Percentiles rank a stretch among this genome's conserved stretches.
These are phyloP conservation scores for Acinonyx jubatus DNA, from an alignment of 2,113 vertebrate genomes.

Conservation along the genomic window DNA sequence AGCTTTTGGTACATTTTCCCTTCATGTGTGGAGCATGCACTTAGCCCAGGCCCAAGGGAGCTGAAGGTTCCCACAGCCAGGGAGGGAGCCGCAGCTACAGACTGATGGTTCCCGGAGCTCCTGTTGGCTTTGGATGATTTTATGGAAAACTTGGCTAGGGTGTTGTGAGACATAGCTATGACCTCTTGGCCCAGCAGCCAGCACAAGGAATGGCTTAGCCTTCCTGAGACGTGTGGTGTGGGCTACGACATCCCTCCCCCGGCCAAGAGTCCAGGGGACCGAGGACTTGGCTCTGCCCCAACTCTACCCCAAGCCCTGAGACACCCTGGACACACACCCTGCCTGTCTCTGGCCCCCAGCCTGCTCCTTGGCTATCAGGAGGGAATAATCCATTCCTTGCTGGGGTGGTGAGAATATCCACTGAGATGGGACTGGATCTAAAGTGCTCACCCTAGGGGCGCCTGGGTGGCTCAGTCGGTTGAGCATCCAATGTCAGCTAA, in stretches of 20 bases:
- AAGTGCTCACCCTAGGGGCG: not conserved
- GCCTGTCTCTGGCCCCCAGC: not conserved
- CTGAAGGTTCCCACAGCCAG: conserved; percentile 1
- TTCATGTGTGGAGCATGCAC: not conserved
- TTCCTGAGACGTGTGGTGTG: not conserved
- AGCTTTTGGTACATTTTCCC: not conserved
- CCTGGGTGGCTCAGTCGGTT: too few relatives aligned
- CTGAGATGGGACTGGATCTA: not conserved
- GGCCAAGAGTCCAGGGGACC: not conserved
- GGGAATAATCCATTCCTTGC: not conserved
- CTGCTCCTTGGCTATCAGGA: not conserved
- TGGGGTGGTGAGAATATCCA: not conserved
- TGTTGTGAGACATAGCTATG: not conserved
- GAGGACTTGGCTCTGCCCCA: not conserved
- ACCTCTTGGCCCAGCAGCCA: not conserved
- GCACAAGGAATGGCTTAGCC: not conserved
- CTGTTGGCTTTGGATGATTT: conserved; percentile 30
- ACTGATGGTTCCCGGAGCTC: not conserved
- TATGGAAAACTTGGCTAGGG: conserved; percentile 36
- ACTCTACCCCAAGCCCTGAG: not conserved
- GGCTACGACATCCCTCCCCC: not conserved
- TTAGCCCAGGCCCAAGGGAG: not conserved
- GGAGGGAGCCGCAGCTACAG: not conserved
- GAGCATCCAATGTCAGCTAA: too few relatives aligned
- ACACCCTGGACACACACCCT: fast-evolving